Percentiles rank a stretch among this genome's conserved stretches.
These are phyloP conservation scores for Propithecus perrieri DNA, from an alignment of 2,797 vertebrate species.

Conservation along the genomic window DNA sequence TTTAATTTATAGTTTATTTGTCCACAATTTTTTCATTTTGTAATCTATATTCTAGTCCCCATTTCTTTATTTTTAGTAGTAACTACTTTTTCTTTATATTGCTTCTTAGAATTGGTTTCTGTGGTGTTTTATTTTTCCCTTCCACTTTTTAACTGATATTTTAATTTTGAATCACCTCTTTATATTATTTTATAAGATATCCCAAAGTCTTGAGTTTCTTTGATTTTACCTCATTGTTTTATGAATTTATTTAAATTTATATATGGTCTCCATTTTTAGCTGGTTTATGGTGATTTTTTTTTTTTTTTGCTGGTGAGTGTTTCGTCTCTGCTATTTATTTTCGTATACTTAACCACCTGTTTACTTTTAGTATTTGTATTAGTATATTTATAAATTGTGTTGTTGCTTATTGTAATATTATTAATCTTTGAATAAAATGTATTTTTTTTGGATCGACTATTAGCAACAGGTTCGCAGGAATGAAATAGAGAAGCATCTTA, in stretches of 20 bases:
- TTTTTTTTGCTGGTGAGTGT: neutral
- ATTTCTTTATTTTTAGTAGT: neutral
- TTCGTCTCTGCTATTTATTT: neutral
- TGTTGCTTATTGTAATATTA: neutral
- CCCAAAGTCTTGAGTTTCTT: neutral
- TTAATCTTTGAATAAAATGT: neutral
- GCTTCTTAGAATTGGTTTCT: neutral
- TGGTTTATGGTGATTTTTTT: neutral
- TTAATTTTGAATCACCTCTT: neutral
- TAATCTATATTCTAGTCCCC: neutral
- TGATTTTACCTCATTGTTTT: neutral
- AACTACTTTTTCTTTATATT: neutral
- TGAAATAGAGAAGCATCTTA: neutral
- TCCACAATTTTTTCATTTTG: neutral
- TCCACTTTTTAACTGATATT: neutral
- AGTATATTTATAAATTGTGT: neutral
- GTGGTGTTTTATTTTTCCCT: neutral
- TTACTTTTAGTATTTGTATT: neutral
- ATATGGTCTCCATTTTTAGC: neutral
- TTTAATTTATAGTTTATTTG: neutral
- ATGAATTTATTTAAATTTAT: neutral
- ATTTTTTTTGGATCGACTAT: neutral
- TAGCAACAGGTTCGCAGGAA: neutral
- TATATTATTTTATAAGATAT: neutral
- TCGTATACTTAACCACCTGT: neutral